Evolutionary conservation across 2,797 vertebrate genomes (phyloP), one percentile per base, ranked within the genome.

Genomic region (Macropodus opercularis): DNA sequence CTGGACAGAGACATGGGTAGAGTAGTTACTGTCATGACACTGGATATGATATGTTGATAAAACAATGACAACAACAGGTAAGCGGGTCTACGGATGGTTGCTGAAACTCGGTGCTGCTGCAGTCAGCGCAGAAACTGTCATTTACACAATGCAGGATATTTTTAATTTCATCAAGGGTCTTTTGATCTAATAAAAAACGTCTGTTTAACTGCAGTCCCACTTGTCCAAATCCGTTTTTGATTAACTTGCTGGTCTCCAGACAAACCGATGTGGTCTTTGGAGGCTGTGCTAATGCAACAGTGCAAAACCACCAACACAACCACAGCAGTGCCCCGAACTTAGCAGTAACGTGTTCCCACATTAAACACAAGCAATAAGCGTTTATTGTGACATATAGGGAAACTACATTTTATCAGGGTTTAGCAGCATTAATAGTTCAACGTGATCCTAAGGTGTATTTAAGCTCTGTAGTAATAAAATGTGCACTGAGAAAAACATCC

Each of bases 191-290:
- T 75, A 78, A 75, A 70, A 83, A 4, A 54, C 47, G 53, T 43
- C 55, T 76, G 72, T 82, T 83, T 71, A 75, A 86, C 23, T 75
- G 41, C 59, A 74, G 83, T 53, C 76, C 75, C 84, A 84, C 84
- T 89, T 87, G 72, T 84, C 69, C 71, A 88, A 91, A 91, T 87
- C 89, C 88, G 83, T 82, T 88, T 91, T 91, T 89, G 85, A 90
- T 90, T 87, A 90, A 84, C 80, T 89, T 39, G 71, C 80, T 84
- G 83, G 76, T 86, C 77, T 78, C 58, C 77, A 80, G 73, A 85
- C 79, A 79, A 86, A 80, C 84, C 78, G 68, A 80, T 77, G 87
- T 55, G 88, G 87, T 89, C 65, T 65, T 75, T 60, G 58, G 49
- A 82, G 83, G 75, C 75, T 81, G 81, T 39, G 68, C 64, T 75